Conservation (phyloP, 2,888 invertebrate genomes). For the Bombyx huttoni region DNA sequence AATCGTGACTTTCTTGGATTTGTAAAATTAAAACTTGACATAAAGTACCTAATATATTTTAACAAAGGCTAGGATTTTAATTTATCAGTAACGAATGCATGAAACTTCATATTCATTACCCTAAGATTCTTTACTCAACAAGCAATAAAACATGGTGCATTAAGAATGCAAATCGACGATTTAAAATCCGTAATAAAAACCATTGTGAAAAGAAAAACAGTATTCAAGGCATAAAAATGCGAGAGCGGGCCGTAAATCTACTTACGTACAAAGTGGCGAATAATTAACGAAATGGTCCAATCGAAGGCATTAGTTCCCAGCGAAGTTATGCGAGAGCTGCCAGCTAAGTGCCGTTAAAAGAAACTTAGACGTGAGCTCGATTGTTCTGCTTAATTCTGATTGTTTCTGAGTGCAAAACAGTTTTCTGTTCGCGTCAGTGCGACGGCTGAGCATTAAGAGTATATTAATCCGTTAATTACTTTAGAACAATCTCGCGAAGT, state of each 20-base stretch:
- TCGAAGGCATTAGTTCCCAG: slow-evolving; percentile 65
- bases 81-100: no score
- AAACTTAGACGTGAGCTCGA: slow-evolving; percentile 66
- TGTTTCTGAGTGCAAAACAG: slow-evolving; percentile 61
- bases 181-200: slow-evolving; percentile 46
- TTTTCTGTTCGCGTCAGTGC: slow-evolving; percentile 50
- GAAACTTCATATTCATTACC: no score
- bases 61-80: no score
- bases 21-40: not conserved
- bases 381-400: slow-evolving; percentile 68
- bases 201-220: slow-evolving; percentile 37
- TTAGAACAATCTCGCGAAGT: slow-evolving; percentile 63
- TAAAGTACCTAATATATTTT: not conserved
- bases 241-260: slow-evolving; percentile 62
- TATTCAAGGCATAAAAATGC: slow-evolving; percentile 36
- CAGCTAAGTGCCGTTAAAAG: slow-evolving; percentile 68
- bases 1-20: slow-evolving; percentile 18
- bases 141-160: slow-evolving; percentile 29
- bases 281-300: slow-evolving; percentile 72
- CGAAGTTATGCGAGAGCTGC: slow-evolving; percentile 58
- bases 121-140: not conserved
- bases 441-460: slow-evolving; percentile 45
- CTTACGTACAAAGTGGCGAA: slow-evolving; percentile 71
- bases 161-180: slow-evolving; percentile 41
- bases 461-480: slow-evolving; percentile 70